A percentile compares a stretch with the other conserved stretches of the same genome.
These are phyloP conservation scores for Dasysyrphus tricinctus DNA, from an alignment of 2,888 invertebrate genomes.

Conservation along the genomic window DNA sequence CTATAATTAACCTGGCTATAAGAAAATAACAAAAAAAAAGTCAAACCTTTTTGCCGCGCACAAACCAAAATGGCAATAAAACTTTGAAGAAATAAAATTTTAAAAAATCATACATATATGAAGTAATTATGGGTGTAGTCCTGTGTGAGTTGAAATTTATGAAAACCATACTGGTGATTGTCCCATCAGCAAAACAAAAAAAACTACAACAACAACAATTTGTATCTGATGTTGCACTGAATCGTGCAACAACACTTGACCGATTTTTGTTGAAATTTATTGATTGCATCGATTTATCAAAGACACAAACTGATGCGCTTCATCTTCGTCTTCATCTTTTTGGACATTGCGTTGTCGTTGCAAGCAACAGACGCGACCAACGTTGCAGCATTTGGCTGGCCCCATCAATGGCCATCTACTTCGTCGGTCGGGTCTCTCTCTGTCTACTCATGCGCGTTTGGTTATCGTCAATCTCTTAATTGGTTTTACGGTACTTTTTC, in stretches of 20 bases:
- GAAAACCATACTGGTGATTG: constrained; percentile 66
- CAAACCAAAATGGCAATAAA: constrained; percentile 53
- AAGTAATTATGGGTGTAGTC: constrained; percentile 72
- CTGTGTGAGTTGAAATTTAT: constrained; percentile 49
- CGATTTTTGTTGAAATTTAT: constrained; percentile 75
- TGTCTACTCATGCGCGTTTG: constrained; percentile 55
- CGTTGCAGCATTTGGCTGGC: not conserved
- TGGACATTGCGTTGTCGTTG: constrained; percentile 16
- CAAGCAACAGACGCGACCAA: not conserved
- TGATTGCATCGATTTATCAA: constrained; percentile 76
- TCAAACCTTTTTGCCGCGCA: constrained; percentile 11
- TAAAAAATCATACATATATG: constrained; percentile 27
- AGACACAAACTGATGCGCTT: constrained; percentile 75
- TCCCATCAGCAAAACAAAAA: not conserved
- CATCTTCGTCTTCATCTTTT: constrained; percentile 69
- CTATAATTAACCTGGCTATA: constrained; percentile 68
- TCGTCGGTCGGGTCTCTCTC: constrained; percentile 22
- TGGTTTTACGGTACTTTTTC: constrained; percentile 74
- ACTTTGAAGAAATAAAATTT: constrained; percentile 19
- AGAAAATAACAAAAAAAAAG: constrained; percentile 9
- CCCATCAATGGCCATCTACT: not conserved
- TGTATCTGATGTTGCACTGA: constrained; percentile 4
- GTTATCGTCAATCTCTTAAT: constrained; percentile 75
- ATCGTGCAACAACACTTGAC: constrained; percentile 69
- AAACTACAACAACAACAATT: not conserved